Evolutionary conservation across 2,888 invertebrate species (phyloP).

Genomic region (Dusona sp.): DNA sequence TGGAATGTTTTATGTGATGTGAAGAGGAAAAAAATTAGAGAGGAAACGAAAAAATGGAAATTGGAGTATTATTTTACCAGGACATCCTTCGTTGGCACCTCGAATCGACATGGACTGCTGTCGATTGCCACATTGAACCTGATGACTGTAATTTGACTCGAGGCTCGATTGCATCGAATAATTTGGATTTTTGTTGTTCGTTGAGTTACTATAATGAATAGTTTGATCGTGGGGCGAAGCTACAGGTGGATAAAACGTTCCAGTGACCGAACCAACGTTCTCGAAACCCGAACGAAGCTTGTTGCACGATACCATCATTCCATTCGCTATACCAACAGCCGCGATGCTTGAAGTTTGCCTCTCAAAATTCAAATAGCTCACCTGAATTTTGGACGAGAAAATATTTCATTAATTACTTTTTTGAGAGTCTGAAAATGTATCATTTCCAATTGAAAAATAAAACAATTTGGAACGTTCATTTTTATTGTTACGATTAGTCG

Average conservation of each 20-base stretch:
- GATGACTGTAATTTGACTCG: conserved; percentile 80
- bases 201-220: conserved; percentile 84
- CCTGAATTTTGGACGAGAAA: conserved; percentile 71
- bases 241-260: conserved; percentile 95
- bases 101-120: conserved; percentile 83
- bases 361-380: conserved; percentile 83
- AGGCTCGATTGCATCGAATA: conserved; percentile 81
- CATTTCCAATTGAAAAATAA: not conserved
- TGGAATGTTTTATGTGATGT: not conserved
- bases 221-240: conserved; percentile 93
- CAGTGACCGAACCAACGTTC: conserved; percentile 93
- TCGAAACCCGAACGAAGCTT: conserved; percentile 93
- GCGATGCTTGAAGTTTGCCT: conserved; percentile 87
- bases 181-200: conserved; percentile 78
- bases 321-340: conserved; percentile 93
- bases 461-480: not conserved
- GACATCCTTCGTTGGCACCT: conserved; percentile 81
- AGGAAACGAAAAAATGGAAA: not conserved
- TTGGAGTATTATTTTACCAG: conserved; percentile 75
- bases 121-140: conserved; percentile 80
- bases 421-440: not conserved
- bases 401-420: not conserved
- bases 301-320: conserved; percentile 94
- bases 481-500: not conserved
- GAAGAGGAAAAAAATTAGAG: not conserved